Percentiles rank a stretch among this genome's conserved stretches.
Conservation (phyloP, 2,888 invertebrate genomes). For the Halictus ligatus region DNA sequence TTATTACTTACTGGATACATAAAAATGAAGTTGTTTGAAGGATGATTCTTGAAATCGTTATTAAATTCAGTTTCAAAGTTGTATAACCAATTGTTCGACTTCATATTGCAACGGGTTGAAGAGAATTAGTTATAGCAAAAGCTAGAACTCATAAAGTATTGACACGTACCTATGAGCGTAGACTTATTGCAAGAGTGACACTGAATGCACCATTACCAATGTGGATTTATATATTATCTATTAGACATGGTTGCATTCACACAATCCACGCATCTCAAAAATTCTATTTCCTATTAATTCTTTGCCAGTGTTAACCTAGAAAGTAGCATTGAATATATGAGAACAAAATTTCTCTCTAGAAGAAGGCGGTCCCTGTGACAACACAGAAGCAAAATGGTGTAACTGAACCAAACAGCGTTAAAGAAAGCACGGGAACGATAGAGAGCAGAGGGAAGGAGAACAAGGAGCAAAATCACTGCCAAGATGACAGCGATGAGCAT, state of each 20-base stretch:
- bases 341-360: constrained; percentile 67
- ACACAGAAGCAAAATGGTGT: constrained; percentile 85
- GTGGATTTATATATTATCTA: constrained; percentile 13
- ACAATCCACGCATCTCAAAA: constrained; percentile 25
- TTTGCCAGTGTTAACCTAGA: background rate
- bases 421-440: constrained; percentile 71
- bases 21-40: no score
- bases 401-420: constrained; percentile 75
- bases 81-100: background rate
- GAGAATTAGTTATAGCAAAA: constrained; percentile 71
- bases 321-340: background rate
- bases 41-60: no score
- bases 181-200: constrained; percentile 78
- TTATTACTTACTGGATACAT: no score
- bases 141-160: constrained; percentile 77
- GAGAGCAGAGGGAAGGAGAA: constrained; percentile 82
- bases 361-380: constrained; percentile 69
- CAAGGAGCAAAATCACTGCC: constrained; percentile 81
- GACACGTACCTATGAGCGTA: constrained; percentile 75
- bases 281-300: background rate
- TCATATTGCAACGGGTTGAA: background rate
- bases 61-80: background rate
- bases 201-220: constrained; percentile 23
- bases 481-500: constrained; percentile 84
- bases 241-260: constrained; percentile 20